phyloP scores from a whole-genome alignment of 2,113 vertebrate species.

The Chionodraco myersi region DNA sequence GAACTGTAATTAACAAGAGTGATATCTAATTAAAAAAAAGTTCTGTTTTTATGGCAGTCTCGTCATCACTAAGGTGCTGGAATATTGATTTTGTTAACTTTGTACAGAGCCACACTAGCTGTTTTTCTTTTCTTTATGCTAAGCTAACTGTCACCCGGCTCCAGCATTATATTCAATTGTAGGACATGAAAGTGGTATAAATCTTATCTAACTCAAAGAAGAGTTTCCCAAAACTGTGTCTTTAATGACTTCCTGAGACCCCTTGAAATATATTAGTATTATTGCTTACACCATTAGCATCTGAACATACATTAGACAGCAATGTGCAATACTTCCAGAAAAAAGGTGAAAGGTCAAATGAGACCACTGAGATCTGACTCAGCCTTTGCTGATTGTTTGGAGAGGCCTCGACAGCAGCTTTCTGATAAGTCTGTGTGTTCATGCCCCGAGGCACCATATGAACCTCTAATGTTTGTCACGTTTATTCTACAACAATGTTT shows the following conservation, averaged over 20 bases:
- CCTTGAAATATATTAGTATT: too few species aligned
- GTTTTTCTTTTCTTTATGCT: neutral
- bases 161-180: neutral
- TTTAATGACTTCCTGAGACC: neutral
- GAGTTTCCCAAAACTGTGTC: neutral
- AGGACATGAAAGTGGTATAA: neutral
- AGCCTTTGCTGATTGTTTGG: constrained; percentile 41
- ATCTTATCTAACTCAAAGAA: neutral
- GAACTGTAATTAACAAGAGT: neutral
- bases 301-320: neutral
- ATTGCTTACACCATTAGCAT: neutral
- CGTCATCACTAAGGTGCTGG: neutral
- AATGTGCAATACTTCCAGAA: constrained; percentile 24
- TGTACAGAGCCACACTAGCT: neutral
- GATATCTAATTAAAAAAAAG: neutral
- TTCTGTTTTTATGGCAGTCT: neutral
- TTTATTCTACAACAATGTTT: neutral
- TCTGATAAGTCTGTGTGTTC: constrained; percentile 37
- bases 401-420: constrained; percentile 52
- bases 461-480: neutral
- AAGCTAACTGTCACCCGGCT: neutral
- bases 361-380: constrained; percentile 56
- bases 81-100: neutral
- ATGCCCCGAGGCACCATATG: neutral
- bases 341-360: constrained; percentile 58